phyloP scores from a whole-genome alignment of 2,888 invertebrate species.

The Leistus spinibarbis region DNA sequence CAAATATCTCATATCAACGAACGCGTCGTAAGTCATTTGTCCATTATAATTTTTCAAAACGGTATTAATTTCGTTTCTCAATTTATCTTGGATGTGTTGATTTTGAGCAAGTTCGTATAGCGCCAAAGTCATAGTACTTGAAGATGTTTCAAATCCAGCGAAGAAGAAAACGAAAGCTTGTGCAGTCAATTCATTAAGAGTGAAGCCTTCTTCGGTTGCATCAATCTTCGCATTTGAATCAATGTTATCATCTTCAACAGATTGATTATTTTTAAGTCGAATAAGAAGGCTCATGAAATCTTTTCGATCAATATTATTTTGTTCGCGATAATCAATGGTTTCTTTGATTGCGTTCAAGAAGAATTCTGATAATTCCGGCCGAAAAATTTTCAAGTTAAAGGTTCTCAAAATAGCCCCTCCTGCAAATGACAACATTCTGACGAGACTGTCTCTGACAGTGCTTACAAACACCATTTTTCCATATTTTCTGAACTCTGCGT shows the following conservation, averaged over 20 bases:
- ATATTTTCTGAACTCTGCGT: too few species aligned
- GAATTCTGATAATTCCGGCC: slow-evolving; percentile 39
- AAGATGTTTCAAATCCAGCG: slow-evolving; percentile 58
- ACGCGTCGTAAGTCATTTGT: slow-evolving; percentile 52
- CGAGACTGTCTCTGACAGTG: too few species aligned
- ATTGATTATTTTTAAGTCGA: too few species aligned
- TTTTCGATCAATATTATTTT: slow-evolving; percentile 44
- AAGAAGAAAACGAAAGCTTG: slow-evolving; percentile 55
- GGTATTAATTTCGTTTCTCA: slow-evolving; percentile 52
- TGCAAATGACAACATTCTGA: too few species aligned
- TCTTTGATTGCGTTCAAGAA: slow-evolving; percentile 46
- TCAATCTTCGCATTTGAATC: slow-evolving; percentile 37
- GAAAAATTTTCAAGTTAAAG: not conserved
- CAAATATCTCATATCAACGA: slow-evolving; percentile 57
- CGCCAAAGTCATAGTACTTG: slow-evolving; percentile 51
- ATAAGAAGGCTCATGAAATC: too few species aligned
- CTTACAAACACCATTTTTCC: too few species aligned
- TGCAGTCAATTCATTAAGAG: slow-evolving; percentile 46
- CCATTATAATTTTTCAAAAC: slow-evolving; percentile 49
- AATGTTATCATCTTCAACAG: slow-evolving; percentile 51
- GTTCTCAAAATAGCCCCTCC: too few species aligned
- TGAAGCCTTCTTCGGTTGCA: slow-evolving; percentile 9
- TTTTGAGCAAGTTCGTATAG: slow-evolving; percentile 53
- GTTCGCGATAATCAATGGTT: slow-evolving; percentile 46
- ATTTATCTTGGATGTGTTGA: slow-evolving; percentile 53